Evolutionary conservation across 2,113 vertebrate genomes (phyloP).

Genomic region (Sander lucioperca): DNA sequence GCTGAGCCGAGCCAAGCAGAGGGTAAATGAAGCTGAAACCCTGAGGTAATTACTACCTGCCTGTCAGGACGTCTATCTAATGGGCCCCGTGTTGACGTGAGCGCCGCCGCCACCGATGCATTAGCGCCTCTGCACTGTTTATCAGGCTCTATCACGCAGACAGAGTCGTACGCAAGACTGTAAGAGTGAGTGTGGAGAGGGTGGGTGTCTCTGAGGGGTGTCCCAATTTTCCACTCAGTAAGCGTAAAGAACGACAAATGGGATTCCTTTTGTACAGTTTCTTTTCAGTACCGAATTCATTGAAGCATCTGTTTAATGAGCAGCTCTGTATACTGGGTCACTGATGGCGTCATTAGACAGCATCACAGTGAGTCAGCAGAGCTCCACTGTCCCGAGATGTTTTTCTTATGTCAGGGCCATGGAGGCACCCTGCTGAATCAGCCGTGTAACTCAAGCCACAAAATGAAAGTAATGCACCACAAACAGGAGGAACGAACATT

Average conservation of each 20-base stretch:
- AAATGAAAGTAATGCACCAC: conserved; percentile 44
- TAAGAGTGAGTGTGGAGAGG: conserved; percentile 23
- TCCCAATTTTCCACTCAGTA: conserved; percentile 48
- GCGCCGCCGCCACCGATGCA: conserved; percentile 34
- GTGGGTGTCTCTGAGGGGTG: conserved; percentile 35
- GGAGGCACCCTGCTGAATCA: conserved; percentile 60
- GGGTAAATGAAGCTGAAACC: conserved; percentile 68
- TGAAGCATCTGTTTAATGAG: conserved; percentile 16
- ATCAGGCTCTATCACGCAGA: conserved; percentile 36
- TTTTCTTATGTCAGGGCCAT: conserved; percentile 16
- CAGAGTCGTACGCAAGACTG: conserved; percentile 7
- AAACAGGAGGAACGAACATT: conserved; percentile 47
- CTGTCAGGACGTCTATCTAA: conserved; percentile 71
- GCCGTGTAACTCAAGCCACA: conserved; percentile 57
- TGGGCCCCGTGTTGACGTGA: conserved; percentile 63
- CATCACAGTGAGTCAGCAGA: conserved; percentile 60
- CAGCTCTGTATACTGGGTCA: background rate
- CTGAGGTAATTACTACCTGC: conserved; percentile 78
- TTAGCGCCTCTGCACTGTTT: conserved; percentile 44
- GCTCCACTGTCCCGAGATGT: conserved; percentile 31
- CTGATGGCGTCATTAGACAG: conserved; percentile 27
- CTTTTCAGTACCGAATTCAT: conserved; percentile 17
- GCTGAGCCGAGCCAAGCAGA: conserved; percentile 22
- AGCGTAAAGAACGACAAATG: conserved; percentile 34
- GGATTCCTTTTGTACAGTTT: conserved; percentile 36